A percentile compares a stretch with the other conserved stretches of the same genome.
Conservation (phyloP, 2,113 vertebrate species). For the Peromyscus californicus region DNA sequence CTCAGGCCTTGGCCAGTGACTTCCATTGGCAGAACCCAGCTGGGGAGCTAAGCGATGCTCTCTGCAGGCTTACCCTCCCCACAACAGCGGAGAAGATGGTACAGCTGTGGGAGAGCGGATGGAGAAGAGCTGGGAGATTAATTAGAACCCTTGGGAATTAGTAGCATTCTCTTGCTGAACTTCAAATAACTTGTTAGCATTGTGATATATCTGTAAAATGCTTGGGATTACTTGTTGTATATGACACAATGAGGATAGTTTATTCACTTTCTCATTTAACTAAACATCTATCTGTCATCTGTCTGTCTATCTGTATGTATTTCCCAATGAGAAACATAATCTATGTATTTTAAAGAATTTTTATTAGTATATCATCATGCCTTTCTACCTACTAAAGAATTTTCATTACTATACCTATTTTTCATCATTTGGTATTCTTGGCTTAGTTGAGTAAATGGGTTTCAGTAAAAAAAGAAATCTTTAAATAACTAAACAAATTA, state of each 20-base stretch:
- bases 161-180: slow-evolving; percentile 20
- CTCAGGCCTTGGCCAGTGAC: background rate
- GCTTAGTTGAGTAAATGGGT: slow-evolving; percentile 49
- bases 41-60: background rate
- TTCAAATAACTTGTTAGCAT: slow-evolving; percentile 59
- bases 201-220: slow-evolving; percentile 40
- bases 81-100: background rate
- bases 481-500: slow-evolving; percentile 6
- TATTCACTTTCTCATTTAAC: background rate
- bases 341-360: slow-evolving; percentile 41
- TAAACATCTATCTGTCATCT: background rate
- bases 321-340: background rate
- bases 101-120: background rate
- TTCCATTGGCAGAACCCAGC: background rate
- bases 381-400: slow-evolving; percentile 24
- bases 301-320: background rate
- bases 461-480: background rate
- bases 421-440: slow-evolving; percentile 30
- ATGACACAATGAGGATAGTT: background rate
- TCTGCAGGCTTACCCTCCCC: background rate
- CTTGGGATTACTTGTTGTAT: background rate
- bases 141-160: slow-evolving; percentile 49
- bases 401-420: background rate
- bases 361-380: background rate
- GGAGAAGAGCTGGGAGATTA: background rate